Percentiles rank a stretch among this genome's conserved stretches.
phyloP scores from a whole-genome alignment of 2,113 vertebrate genomes.

The Corvus cornix region DNA sequence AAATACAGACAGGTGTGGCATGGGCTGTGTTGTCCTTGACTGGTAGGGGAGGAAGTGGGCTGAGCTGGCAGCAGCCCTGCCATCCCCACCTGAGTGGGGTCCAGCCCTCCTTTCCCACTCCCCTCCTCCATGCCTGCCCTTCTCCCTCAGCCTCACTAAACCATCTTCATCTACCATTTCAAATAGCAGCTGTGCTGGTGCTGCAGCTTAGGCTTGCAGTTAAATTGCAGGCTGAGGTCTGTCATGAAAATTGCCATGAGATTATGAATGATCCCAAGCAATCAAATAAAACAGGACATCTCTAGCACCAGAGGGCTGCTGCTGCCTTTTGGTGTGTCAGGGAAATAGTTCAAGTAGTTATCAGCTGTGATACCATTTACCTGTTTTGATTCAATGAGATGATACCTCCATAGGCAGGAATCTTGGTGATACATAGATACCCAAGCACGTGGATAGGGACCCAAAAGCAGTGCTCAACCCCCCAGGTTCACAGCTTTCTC shows the following conservation, averaged over 20 bases:
- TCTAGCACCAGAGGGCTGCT: not conserved
- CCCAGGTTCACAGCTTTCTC: not conserved
- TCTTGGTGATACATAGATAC: not conserved
- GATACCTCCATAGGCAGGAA: not conserved
- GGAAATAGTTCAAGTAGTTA: not conserved
- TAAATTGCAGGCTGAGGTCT: not conserved
- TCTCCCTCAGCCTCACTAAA: not conserved
- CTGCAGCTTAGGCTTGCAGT: not conserved
- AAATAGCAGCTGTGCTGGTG: not conserved
- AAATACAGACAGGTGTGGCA: not conserved
- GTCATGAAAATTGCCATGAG: not conserved
- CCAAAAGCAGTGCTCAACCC: not conserved
- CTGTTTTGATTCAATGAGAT: not conserved
- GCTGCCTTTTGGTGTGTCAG: not conserved
- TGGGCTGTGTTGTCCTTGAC: not conserved
- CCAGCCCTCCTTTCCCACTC: not conserved
- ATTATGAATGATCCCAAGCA: not conserved
- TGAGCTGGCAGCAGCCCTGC: not conserved
- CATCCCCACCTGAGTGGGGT: rapidly evolving
- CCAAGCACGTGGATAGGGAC: not conserved
- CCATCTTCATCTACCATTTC: not conserved
- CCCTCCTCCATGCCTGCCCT: not conserved
- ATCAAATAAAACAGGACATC: not conserved
- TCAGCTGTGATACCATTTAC: not conserved
- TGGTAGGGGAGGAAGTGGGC: not conserved